Conservation (phyloP, 2,888 invertebrate species). For the Archaeoteleia sp. region DNA sequence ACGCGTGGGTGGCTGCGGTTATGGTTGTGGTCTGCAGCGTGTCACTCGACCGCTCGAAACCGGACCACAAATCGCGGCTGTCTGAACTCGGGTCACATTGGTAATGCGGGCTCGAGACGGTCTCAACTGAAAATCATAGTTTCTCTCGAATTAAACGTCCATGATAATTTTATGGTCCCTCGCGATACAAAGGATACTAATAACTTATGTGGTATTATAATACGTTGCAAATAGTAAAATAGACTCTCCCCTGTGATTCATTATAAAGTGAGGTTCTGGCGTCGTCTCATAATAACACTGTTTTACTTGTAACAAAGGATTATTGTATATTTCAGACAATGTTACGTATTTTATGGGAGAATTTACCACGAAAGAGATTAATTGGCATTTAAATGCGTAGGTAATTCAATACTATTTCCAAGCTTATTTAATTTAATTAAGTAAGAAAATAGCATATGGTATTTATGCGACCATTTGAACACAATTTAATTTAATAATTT, state of each 20-base stretch:
- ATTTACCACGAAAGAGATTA: no score
- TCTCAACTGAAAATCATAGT: constrained; percentile 37
- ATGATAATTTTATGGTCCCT: constrained; percentile 34
- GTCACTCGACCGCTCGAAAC: constrained; percentile 60
- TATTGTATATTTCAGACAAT: no score
- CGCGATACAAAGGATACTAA: constrained; percentile 32
- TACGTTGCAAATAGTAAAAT: constrained; percentile 21
- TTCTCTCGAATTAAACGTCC: constrained; percentile 38
- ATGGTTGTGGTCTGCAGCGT: constrained; percentile 61
- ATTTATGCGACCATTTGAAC: no score
- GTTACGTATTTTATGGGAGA: no score
- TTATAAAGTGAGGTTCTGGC: not conserved
- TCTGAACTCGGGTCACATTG: constrained; percentile 55
- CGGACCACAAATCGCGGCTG: constrained; percentile 60
- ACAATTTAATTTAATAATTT: no score
- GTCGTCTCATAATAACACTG: no score
- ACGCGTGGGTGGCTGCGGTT: constrained; percentile 59
- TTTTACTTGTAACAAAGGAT: no score
- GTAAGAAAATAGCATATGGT: no score
- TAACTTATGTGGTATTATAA: constrained; percentile 21
- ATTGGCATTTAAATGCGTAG: no score
- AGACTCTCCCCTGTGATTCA: not conserved
- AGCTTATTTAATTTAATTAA: no score
- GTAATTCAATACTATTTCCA: no score
- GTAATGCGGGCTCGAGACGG: constrained; percentile 39